Evolutionary conservation across 2,113 vertebrate species (phyloP).

Genomic region (Pyrgilauda ruficollis): DNA sequence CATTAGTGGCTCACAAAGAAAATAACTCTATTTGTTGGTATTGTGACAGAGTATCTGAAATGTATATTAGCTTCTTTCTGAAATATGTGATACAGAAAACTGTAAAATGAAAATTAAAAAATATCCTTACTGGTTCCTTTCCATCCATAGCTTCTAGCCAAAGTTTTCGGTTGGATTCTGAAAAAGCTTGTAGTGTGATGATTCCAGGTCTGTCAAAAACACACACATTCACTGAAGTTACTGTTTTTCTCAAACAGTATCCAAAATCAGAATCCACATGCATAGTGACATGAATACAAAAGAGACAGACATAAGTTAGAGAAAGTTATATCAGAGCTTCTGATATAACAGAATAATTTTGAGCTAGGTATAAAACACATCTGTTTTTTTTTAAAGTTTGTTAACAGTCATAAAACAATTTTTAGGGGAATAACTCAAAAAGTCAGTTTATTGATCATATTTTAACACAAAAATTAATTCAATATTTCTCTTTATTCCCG

Average conservation of each 20-base stretch:
- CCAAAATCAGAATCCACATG: neutral
- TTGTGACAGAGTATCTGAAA: neutral
- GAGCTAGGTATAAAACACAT: neutral
- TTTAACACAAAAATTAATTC: neutral
- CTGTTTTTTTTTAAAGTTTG: neutral
- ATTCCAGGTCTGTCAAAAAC: conserved; percentile 84
- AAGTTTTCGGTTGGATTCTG: conserved; percentile 91
- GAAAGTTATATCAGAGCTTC: neutral
- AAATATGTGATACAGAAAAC: neutral
- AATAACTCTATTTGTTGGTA: neutral
- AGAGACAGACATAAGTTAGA: neutral
- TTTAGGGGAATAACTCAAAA: neutral
- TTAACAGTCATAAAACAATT: neutral
- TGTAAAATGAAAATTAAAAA: neutral
- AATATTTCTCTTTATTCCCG: neutral
- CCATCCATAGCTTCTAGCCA: conserved; percentile 99
- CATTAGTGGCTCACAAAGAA: neutral
- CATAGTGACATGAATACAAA: neutral
- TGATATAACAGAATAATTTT: neutral
- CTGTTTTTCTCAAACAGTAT: neutral
- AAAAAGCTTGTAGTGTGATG: conserved; percentile 93
- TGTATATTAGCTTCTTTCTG: neutral
- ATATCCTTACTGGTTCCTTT: conserved; percentile 90
- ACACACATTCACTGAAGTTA: neutral
- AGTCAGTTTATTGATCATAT: neutral